phyloP scores from a whole-genome alignment of 2,888 invertebrate species.

The Apeira syringaria region DNA sequence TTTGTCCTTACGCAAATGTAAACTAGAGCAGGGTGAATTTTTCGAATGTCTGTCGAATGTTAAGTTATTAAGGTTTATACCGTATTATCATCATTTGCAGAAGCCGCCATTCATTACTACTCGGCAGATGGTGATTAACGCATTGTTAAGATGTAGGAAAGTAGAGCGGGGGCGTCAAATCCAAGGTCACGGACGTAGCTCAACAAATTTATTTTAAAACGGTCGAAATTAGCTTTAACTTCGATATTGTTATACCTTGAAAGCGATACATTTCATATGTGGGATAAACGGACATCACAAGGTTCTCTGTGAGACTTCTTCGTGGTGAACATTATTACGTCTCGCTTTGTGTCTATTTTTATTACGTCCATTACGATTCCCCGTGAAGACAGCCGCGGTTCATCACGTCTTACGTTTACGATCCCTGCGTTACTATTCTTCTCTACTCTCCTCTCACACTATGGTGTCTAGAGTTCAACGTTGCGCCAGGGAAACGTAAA shows the following conservation, averaged over 20 bases:
- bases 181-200: slow-evolving; percentile 68
- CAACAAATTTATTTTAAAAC: slow-evolving; percentile 66
- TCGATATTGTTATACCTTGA: slow-evolving; percentile 51
- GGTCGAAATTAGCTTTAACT: slow-evolving; percentile 51
- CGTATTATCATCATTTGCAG: slow-evolving; percentile 31
- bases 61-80: slow-evolving; percentile 8
- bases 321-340: slow-evolving; percentile 7
- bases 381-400: slow-evolving; percentile 2
- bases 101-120: slow-evolving; percentile 38
- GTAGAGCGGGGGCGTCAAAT: slow-evolving; percentile 76
- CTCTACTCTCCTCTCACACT: too few species aligned
- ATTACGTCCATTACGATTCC: slow-evolving; percentile 15
- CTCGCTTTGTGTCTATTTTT: slow-evolving; percentile 4
- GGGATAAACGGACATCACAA: slow-evolving; percentile 31
- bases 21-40: slow-evolving; percentile 10
- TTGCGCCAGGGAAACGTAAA: slow-evolving; percentile 19
- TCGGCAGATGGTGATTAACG: slow-evolving; percentile 66
- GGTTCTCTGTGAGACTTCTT: slow-evolving; percentile 23
- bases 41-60: slow-evolving; percentile 1
- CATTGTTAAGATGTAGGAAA: slow-evolving; percentile 75
- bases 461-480: slow-evolving; percentile 7
- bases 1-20: slow-evolving; percentile 17
- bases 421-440: too few species aligned
- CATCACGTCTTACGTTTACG: too few species aligned
- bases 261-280: slow-evolving; percentile 43